Evolutionary conservation across 2,797 vertebrate genomes (phyloP).

Genomic region (Microchirus variegatus): DNA sequence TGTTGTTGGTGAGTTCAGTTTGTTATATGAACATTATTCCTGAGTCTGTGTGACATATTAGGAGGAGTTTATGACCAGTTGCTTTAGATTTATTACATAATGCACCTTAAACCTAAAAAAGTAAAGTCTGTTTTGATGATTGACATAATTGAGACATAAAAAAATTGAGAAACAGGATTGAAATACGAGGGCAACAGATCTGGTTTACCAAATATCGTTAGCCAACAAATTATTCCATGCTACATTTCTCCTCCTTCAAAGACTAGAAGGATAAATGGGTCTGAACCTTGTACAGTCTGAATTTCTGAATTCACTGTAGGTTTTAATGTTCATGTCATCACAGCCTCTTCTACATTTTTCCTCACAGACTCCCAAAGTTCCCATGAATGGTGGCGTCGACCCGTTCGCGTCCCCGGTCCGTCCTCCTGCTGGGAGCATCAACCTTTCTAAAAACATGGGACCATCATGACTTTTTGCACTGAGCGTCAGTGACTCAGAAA

Average conservation of each 20-base stretch:
- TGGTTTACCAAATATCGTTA: background rate
- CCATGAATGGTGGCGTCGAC: conserved; percentile 29
- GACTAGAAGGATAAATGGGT: too few relatives aligned
- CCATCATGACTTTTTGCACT: background rate
- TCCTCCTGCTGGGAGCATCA: conserved; percentile 22
- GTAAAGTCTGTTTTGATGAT: too few relatives aligned
- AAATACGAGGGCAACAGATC: too few relatives aligned
- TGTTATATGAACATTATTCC: too few relatives aligned
- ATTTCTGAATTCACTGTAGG: background rate
- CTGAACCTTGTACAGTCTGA: background rate
- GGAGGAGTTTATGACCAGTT: too few relatives aligned
- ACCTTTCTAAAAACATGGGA: conserved; percentile 36
- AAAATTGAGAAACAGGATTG: background rate
- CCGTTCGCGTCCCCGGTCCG: conserved; percentile 28
- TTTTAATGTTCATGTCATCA: background rate
- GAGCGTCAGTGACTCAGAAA: background rate
- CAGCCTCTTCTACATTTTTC: background rate
- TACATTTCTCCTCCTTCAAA: background rate
- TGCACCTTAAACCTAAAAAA: too few relatives aligned
- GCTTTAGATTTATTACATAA: too few relatives aligned
- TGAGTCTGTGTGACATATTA: too few relatives aligned
- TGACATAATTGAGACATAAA: too few relatives aligned
- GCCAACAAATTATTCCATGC: background rate
- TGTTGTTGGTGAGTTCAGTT: too few relatives aligned
- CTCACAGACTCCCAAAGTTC: conserved; percentile 42